These are phyloP conservation scores for Oscheius myriophilus DNA, from an alignment of 2,888 invertebrate species.

Conservation along the genomic window DNA sequence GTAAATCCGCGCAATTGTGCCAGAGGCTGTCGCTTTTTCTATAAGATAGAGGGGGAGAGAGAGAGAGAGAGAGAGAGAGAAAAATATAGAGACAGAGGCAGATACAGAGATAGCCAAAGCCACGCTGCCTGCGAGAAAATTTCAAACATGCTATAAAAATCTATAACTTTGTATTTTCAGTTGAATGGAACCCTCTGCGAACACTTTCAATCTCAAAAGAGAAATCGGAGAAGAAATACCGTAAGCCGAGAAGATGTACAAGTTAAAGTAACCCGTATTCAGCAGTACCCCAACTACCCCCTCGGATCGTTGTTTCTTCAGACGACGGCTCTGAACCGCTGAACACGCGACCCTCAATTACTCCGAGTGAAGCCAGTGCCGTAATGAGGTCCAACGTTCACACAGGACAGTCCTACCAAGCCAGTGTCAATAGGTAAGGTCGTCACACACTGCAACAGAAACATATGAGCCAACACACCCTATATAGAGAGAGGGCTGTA, in stretches of 20 bases:
- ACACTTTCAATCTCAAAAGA: conserved; percentile 36
- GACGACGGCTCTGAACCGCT: conserved; percentile 52
- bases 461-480: no score
- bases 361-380: conserved; percentile 48
- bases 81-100: not conserved
- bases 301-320: conserved; percentile 47
- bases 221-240: conserved; percentile 15
- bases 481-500: no score
- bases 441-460: not conserved
- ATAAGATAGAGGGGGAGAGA: no score
- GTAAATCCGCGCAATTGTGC: conserved; percentile 2
- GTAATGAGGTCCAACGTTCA: conserved; percentile 51
- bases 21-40: not conserved
- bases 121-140: conserved; percentile 2
- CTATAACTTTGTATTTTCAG: no score
- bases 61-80: no score
- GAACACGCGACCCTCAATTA: conserved; percentile 46
- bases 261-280: conserved; percentile 24
- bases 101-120: not conserved
- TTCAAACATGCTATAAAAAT: no score
- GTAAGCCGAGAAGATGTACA: not conserved
- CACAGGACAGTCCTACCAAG: conserved; percentile 58
- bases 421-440: conserved; percentile 35
- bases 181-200: conserved; percentile 58
- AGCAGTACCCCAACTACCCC: conserved; percentile 30